These are phyloP conservation scores for Neoaliturus tenellus DNA, from an alignment of 2,888 invertebrate genomes.

Conservation along the genomic window DNA sequence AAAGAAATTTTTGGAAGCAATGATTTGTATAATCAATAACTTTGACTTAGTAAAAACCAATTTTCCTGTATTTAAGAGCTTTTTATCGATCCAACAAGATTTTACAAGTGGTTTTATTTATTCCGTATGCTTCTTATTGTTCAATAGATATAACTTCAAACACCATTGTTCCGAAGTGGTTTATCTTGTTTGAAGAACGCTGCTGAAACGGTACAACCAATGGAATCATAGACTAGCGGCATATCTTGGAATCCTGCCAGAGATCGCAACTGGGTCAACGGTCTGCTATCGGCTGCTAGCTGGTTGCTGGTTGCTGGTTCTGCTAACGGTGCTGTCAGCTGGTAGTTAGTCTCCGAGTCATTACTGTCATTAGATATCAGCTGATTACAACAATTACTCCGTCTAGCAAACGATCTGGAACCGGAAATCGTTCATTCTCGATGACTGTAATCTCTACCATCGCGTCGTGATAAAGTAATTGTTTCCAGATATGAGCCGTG, in stretches of 20 bases:
- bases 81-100: too few species aligned
- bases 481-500: too few species aligned
- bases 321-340: slow-evolving; percentile 20
- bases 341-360: background rate
- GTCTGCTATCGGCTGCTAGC: background rate
- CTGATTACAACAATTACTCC: slow-evolving; percentile 29
- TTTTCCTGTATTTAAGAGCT: too few species aligned
- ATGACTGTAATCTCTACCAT: background rate
- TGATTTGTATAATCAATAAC: too few species aligned
- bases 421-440: background rate
- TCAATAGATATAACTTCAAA: too few species aligned
- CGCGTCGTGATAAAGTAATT: background rate
- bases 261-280: background rate
- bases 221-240: background rate
- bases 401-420: background rate
- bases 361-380: background rate
- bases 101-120: too few species aligned
- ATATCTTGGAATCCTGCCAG: slow-evolving; percentile 7
- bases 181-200: too few species aligned
- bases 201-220: too few species aligned
- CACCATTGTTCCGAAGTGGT: too few species aligned
- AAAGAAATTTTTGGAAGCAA: too few species aligned
- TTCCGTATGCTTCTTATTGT: too few species aligned
- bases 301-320: background rate
- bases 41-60: too few species aligned